Percentiles rank a stretch among this genome's conserved stretches.
phyloP scores from a whole-genome alignment of 1,140 invertebrate species.

The Wiebesia pumilae region DNA sequence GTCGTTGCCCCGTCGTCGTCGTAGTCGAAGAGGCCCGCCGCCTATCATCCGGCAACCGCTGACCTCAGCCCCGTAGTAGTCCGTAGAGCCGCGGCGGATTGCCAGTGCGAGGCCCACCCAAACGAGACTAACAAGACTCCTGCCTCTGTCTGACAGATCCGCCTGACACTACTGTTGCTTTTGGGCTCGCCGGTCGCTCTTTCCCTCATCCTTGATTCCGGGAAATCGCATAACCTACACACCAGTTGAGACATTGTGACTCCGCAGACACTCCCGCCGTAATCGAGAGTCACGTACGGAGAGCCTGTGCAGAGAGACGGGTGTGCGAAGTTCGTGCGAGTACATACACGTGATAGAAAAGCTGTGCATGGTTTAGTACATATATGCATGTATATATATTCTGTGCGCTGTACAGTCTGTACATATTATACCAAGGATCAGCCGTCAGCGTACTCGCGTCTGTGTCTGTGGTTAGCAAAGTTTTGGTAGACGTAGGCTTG shows the following conservation, averaged over 20 bases:
- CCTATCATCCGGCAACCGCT: too few species aligned
- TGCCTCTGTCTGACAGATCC: conserved; percentile 43
- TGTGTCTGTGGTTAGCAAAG: not conserved
- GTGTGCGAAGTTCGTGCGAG: not conserved
- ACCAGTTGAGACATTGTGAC: too few species aligned
- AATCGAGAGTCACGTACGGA: too few species aligned
- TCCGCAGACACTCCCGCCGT: too few species aligned
- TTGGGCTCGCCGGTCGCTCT: too few species aligned
- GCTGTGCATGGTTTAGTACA: not conserved
- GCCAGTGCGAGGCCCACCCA: conserved; percentile 41
- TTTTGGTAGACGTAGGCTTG: not conserved
- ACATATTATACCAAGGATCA: not conserved
- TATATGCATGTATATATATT: not conserved
- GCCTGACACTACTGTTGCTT: conserved; percentile 27
- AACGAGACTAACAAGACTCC: conserved; percentile 26
- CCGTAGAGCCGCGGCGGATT: conserved; percentile 7
- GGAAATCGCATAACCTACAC: too few species aligned
- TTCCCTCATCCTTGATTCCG: too few species aligned
- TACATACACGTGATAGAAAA: not conserved
- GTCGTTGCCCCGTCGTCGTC: conserved; percentile 71
- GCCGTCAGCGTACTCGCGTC: not conserved
- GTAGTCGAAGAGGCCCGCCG: not conserved
- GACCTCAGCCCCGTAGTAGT: not conserved
- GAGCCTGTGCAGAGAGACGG: too few species aligned
- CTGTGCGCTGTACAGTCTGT: not conserved